phyloP scores from a whole-genome alignment of 2,113 vertebrate genomes.

The Andinoacara biseriatus region DNA sequence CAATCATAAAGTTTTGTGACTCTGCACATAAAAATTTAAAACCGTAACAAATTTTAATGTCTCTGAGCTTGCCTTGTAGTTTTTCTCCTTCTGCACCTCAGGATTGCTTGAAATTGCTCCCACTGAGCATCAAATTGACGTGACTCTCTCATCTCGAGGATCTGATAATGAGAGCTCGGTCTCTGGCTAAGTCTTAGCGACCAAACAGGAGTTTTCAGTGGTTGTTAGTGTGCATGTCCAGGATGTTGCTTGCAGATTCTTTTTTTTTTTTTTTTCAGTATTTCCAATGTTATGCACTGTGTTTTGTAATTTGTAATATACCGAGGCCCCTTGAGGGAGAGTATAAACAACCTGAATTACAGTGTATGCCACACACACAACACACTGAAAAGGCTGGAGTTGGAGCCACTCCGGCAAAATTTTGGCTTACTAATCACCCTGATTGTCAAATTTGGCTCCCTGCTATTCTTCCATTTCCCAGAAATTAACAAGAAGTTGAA shows the following conservation, averaged over 20 bases:
- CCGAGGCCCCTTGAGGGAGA: not conserved
- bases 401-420: not conserved
- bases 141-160: not conserved
- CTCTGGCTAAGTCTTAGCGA: not conserved
- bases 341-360: not conserved
- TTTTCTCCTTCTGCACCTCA: not conserved
- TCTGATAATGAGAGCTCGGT: not conserved
- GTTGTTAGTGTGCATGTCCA: not conserved
- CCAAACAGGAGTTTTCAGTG: not conserved
- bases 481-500: not conserved
- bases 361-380: not conserved
- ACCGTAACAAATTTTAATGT: not conserved
- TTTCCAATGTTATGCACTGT: not conserved
- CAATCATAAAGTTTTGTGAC: not conserved
- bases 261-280: not conserved
- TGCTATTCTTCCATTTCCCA: not conserved
- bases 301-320: not conserved
- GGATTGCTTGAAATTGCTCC: too few species aligned
- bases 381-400: not conserved
- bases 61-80: not conserved
- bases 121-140: not conserved
- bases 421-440: not conserved
- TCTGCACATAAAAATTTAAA: not conserved
- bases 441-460: not conserved
- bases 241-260: not conserved